These are phyloP conservation scores for Drosophila sproati DNA, from an alignment of 1,140 invertebrate genomes.

Conservation along the genomic window DNA sequence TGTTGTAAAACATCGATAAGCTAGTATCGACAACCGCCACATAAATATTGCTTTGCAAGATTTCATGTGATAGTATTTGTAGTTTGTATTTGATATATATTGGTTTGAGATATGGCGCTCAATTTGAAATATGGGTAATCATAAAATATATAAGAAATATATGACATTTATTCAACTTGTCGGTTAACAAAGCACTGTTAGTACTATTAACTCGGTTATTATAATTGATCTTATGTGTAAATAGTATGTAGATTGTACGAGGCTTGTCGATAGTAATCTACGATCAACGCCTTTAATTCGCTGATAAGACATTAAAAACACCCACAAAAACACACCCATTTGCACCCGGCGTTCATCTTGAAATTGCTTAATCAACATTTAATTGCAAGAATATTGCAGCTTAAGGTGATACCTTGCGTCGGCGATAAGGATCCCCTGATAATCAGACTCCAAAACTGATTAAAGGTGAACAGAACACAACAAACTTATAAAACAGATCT, in stretches of 20 bases:
- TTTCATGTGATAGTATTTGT: background rate
- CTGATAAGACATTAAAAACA: background rate
- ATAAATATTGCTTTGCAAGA: constrained; percentile 9
- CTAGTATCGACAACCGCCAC: constrained; percentile 21
- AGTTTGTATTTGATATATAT: background rate
- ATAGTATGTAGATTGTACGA: too few relatives aligned
- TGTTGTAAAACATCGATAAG: too few relatives aligned
- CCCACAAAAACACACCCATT: constrained; percentile 26
- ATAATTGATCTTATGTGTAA: too few relatives aligned
- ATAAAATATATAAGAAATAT: background rate
- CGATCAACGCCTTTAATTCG: too few relatives aligned
- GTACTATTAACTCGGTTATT: too few relatives aligned
- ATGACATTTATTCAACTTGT: too few relatives aligned
- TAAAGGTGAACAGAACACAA: constrained; percentile 44
- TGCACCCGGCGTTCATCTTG: background rate
- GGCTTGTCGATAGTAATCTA: too few relatives aligned
- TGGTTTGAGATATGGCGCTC: background rate
- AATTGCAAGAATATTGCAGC: constrained; percentile 1
- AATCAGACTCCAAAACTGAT: constrained; percentile 18
- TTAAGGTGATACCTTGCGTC: constrained; percentile 9
- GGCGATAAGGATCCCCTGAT: constrained; percentile 17
- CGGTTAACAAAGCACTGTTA: too few relatives aligned
- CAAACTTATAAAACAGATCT: constrained; percentile 64
- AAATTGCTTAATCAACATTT: constrained; percentile 12
- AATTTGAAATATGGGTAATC: background rate